These are phyloP conservation scores for Sebastes flavidus DNA, from an alignment of 2,797 vertebrate genomes.

Conservation along the genomic window DNA sequence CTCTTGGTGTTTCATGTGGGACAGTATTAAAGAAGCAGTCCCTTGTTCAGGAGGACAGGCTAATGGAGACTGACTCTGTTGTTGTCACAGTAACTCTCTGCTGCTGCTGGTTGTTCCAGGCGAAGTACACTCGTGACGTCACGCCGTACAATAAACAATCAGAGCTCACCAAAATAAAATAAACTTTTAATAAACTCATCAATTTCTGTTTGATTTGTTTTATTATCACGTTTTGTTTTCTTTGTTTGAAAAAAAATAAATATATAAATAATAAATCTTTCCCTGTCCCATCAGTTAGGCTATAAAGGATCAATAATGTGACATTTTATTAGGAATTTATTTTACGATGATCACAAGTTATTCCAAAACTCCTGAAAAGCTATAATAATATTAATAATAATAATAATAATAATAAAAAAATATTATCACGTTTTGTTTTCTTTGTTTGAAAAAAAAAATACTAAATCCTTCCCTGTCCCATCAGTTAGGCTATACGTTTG, in stretches of 20 bases:
- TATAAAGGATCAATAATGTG: no score
- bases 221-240: background rate
- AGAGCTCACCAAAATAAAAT: background rate
- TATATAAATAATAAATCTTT: no score
- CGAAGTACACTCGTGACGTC: slow-evolving; percentile 70
- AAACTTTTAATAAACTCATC: background rate
- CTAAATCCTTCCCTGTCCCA: background rate
- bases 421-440: background rate
- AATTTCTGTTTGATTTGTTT: background rate
- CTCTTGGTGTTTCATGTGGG: background rate
- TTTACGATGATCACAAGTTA: no score
- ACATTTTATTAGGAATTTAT: no score
- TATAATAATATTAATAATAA: no score
- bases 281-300: no score
- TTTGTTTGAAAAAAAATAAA: no score
- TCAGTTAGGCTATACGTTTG: no score
- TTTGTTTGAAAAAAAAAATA: background rate
- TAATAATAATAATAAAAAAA: background rate
- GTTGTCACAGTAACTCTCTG: slow-evolving; percentile 19
- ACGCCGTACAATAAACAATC: slow-evolving; percentile 43
- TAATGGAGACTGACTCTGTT: slow-evolving; percentile 36
- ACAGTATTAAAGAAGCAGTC: background rate
- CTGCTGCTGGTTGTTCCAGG: slow-evolving; percentile 16
- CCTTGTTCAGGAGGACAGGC: background rate
- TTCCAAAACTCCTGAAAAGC: no score